Base-by-base conservation (phyloP, 1,140 invertebrate species). In the Linepithema humile region DNA sequence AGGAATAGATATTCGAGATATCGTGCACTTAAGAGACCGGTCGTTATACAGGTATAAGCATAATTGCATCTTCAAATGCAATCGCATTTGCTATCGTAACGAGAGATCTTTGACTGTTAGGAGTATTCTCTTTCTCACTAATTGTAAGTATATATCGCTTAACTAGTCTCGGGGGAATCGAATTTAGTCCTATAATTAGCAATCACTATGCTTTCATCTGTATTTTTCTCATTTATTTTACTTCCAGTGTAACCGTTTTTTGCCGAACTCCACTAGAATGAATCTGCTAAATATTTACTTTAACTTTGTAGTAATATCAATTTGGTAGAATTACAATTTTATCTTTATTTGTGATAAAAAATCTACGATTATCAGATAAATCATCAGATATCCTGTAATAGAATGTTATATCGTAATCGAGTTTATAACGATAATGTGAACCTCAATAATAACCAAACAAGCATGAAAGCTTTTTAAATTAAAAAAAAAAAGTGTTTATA, bases 11-110 rank as follows among this genome's bases (percentile, higher is more conserved):
- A 26, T 50, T 48, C n/a, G 20, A 50, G 74, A 77, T 65, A 65
- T 48, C 59, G 74, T 15, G 59, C n/a, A 26, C n/a, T 64, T 23
- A 64, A n/a, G n/a, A 64, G n/a, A 26, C 17, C n/a, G 40, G 12
- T 15, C 59, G 29, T 48, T 64, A 50, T 7, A 48, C 57, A 62
- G 29, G 26, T 20, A 43, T 74, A 48, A 50, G 15, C 35, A 23
- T 77, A 38, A 77, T 77, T 77, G 43, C 73, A 64, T 50, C 59
- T 35, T 2, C n/a, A 35, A 65, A 64, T 65, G 59, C 59, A 77
- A 50, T 77, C 43, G 45, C 20, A 29, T 29, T 62, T 29, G 73
- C 43, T 77, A 77, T 77, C 43, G 43, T 32, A 9, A 2, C 7
- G 15, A 32, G 32, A 50, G 32, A 77, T 64, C 72, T 43, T 43